These are phyloP conservation scores for Pteropus rufus DNA, from an alignment of 2,797 vertebrate species.

Conservation along the genomic window DNA sequence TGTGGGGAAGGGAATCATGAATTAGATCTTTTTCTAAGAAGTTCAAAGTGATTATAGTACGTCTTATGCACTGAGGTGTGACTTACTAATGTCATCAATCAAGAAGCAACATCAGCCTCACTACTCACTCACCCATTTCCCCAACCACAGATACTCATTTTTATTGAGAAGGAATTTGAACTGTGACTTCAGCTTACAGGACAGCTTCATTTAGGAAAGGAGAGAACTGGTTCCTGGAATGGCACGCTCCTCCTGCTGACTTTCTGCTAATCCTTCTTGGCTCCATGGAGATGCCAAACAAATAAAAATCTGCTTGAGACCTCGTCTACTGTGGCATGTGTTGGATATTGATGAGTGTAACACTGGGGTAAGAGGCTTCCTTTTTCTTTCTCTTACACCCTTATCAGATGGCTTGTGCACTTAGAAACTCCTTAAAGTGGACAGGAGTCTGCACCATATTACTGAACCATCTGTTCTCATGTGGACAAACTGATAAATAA, in stretches of 20 bases:
- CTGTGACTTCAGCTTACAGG: not conserved
- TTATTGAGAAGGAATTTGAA: constrained; percentile 12
- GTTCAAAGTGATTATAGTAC: not conserved
- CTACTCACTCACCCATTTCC: not conserved
- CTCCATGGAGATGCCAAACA: not conserved
- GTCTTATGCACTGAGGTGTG: not conserved
- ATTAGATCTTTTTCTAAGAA: not conserved
- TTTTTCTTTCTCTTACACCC: not conserved
- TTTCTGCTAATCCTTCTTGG: constrained; percentile 10
- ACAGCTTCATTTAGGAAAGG: not conserved
- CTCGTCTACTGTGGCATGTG: not conserved
- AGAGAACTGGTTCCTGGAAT: not conserved
- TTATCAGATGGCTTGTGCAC: not conserved
- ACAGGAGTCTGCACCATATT: not conserved
- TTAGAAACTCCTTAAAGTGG: constrained; percentile 6
- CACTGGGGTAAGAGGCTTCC: not conserved
- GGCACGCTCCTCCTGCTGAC: not conserved
- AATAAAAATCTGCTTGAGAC: not conserved
- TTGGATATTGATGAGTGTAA: not conserved
- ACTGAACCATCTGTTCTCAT: not conserved
- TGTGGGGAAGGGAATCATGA: not conserved
- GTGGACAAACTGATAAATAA: not conserved
- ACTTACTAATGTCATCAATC: not conserved
- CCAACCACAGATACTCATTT: not conserved
- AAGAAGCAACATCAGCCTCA: not conserved